A percentile compares a stretch with the other conserved stretches of the same genome.
phyloP scores from a whole-genome alignment of 2,888 invertebrate species.

The Polyommatus iphigenia region DNA sequence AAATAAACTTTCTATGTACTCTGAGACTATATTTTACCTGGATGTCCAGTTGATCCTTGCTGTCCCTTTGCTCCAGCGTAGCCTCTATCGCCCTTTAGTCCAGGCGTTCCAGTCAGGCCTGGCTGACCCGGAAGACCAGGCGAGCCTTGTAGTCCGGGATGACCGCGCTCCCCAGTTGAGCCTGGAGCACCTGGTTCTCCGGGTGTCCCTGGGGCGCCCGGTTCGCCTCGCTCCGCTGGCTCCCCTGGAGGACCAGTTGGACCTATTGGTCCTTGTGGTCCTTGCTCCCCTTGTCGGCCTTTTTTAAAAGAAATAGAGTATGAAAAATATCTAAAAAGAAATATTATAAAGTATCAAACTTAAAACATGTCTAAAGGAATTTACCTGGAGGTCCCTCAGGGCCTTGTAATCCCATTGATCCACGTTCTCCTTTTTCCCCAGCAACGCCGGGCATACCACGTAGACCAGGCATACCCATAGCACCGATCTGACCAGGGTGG shows the following conservation, averaged over 20 bases:
- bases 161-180: slow-evolving; percentile 86
- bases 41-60: slow-evolving; percentile 83
- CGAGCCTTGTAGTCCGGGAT: slow-evolving; percentile 84
- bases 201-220: slow-evolving; percentile 85
- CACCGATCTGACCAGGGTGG: slow-evolving; percentile 84
- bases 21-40: slow-evolving; percentile 59
- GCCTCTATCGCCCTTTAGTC: slow-evolving; percentile 87
- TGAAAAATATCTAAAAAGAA: slow-evolving; percentile 29
- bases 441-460: slow-evolving; percentile 83
- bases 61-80: slow-evolving; percentile 85
- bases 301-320: not conserved
- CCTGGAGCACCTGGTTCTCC: slow-evolving; percentile 88
- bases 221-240: slow-evolving; percentile 89
- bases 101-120: slow-evolving; percentile 85
- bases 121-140: slow-evolving; percentile 85
- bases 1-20: no score
- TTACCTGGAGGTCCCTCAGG: slow-evolving; percentile 88
- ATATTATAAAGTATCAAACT: not conserved
- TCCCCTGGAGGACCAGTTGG: slow-evolving; percentile 89
- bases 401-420: slow-evolving; percentile 84
- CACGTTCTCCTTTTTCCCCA: slow-evolving; percentile 89
- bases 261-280: slow-evolving; percentile 87
- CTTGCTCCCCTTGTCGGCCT: slow-evolving; percentile 87
- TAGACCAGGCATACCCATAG: slow-evolving; percentile 85
- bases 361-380: not conserved